Evolutionary conservation across 2,797 vertebrate genomes (phyloP).

Genomic region (Perodicticus potto): DNA sequence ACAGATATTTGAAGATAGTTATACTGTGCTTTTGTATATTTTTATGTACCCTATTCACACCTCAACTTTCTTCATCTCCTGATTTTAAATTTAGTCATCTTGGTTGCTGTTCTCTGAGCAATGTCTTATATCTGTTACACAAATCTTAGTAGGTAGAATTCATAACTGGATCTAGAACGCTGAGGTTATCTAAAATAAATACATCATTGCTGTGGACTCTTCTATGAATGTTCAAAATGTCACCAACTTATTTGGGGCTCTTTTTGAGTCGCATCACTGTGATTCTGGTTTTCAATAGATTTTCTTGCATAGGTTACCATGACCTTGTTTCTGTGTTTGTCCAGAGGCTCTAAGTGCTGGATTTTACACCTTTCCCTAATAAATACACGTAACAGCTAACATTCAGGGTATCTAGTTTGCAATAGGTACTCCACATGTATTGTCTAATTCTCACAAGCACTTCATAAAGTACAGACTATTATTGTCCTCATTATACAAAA

Average conservation of each 20-base stretch:
- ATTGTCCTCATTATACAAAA: background rate
- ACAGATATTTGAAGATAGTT: background rate
- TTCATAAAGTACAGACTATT: background rate
- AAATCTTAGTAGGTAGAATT: background rate
- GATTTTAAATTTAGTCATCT: background rate
- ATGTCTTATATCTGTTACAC: background rate
- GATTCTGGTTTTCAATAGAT: background rate
- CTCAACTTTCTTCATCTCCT: background rate
- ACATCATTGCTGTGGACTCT: background rate
- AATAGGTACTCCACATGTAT: background rate
- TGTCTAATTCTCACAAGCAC: background rate
- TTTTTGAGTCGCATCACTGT: background rate
- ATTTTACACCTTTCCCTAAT: background rate
- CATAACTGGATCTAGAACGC: background rate
- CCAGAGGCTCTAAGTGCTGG: accelerated
- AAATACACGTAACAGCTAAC: background rate
- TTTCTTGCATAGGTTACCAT: background rate
- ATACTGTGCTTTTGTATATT: background rate
- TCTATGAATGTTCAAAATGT: background rate
- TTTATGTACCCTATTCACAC: background rate
- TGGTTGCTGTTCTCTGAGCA: background rate
- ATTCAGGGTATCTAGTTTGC: background rate
- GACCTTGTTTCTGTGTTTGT: background rate
- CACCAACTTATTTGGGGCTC: background rate
- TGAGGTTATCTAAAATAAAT: background rate